Base-by-base conservation (phyloP, 2,888 invertebrate species). In the Lottia gigantea region DNA sequence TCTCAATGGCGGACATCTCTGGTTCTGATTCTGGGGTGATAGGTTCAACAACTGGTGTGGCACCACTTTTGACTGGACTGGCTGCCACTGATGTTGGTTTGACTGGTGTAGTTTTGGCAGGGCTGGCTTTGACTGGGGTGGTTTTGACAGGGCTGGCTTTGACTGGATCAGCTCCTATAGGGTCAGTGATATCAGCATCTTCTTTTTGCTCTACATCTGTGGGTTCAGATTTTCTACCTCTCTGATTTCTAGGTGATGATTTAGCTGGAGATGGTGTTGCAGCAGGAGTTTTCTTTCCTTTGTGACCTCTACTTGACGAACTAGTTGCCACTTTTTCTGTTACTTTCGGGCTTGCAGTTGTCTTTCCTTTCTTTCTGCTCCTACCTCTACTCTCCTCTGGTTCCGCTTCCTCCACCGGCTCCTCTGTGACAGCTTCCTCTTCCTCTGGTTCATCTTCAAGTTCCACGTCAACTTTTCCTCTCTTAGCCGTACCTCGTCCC, bases 111-210 rank as follows among this genome's bases (percentile, higher is more conserved):
- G 40, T 40, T 40, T 40, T 40, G 11, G 40, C 40, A 40, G 40
- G 40, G 40, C 40, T 40, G 11, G 40, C 40, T 40, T 40, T 40
- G 1, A 40, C 40, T 8, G 40, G 6, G 11, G 40, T 40, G 7
- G 40, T 11, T 47, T 66, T 62, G 46, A 64, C 64, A 25, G 71
- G 71, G 25, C 67, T 65, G 16, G 62, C 62, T 31, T 74, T 75
- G 62, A 74, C 55, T 63, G 61, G 71, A n/a, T 68, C 66, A 66
- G 68, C 69, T 61, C 61, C 66, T 19, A 64, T 66, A 12, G 71
- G 63, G 46, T 45, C 49, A 26, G 46, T 64, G 0, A 62, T 46
- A 47, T 67, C 70, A 40, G 62, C 62, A 2, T 31, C 40, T 40
- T 40, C 40, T 40, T 3, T 8, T 8, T 40, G 8, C 7, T 40